These are phyloP conservation scores for Carassius carassius DNA, from an alignment of 2,113 vertebrate species.

Conservation along the genomic window DNA sequence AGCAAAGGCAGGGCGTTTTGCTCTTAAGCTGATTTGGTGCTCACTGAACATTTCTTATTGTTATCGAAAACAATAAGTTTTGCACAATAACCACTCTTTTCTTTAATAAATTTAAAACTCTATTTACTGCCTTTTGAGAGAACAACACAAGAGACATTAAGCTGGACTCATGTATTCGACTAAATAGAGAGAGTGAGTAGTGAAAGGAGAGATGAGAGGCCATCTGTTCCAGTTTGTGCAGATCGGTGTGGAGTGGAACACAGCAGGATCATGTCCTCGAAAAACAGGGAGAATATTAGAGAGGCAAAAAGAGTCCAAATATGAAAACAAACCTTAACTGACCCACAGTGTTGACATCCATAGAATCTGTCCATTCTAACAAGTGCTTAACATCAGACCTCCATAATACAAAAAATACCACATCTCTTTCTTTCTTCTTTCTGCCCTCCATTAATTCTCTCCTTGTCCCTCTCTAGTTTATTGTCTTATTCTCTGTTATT, in stretches of 20 bases:
- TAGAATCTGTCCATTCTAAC: not conserved
- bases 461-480: not conserved
- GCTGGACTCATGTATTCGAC: slow-evolving; percentile 26
- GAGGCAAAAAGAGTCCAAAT: slow-evolving; percentile 42
- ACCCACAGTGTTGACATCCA: not conserved
- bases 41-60: no score
- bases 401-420: not conserved
- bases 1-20: not conserved
- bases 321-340: slow-evolving; percentile 42
- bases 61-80: no score
- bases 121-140: not conserved
- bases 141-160: not conserved
- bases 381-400: not conserved
- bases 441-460: not conserved
- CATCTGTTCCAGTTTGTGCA: slow-evolving; percentile 49
- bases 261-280: slow-evolving; percentile 42
- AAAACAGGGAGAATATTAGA: slow-evolving; percentile 5
- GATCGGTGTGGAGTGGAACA: slow-evolving; percentile 47
- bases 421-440: not conserved
- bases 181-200: slow-evolving; percentile 3
- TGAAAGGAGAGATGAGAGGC: slow-evolving; percentile 37
- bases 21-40: not conserved
- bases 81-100: not conserved
- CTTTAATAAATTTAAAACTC: not conserved
- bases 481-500: not conserved